A percentile compares a stretch with the other conserved stretches of the same genome.
phyloP scores from a whole-genome alignment of 2,113 vertebrate genomes.

The Amazona guildingii region DNA sequence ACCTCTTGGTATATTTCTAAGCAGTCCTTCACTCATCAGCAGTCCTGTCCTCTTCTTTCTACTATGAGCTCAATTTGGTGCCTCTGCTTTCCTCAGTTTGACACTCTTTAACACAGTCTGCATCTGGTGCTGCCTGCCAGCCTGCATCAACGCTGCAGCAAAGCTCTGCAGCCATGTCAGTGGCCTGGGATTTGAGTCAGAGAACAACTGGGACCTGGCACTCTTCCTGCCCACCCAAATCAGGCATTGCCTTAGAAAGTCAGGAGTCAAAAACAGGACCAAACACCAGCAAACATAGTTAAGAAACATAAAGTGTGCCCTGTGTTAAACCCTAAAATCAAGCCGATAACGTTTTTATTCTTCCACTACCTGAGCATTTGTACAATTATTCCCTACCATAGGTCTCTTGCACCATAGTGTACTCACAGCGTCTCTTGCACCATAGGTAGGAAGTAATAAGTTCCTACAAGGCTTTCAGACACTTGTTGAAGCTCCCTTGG shows the following conservation, averaged over 20 bases:
- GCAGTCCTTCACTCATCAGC: not conserved
- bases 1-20: not conserved
- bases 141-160: not conserved
- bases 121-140: not conserved
- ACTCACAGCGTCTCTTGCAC: too few relatives aligned
- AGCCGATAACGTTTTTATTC: rapidly evolving
- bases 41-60: not conserved
- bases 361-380: not conserved
- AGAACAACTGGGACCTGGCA: not conserved
- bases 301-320: not conserved
- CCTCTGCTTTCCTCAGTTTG: not conserved
- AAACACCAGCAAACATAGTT: not conserved
- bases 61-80: rapidly evolving
- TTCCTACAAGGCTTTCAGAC: not conserved
- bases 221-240: not conserved
- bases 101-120: not conserved
- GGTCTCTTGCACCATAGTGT: too few relatives aligned
- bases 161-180: not conserved
- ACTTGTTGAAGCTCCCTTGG: not conserved
- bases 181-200: rapidly evolving
- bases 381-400: not conserved
- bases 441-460: too few relatives aligned
- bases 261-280: not conserved
- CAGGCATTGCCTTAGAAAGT: not conserved
- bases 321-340: not conserved